Evolutionary conservation across 2,888 invertebrate species (phyloP), one percentile per base, ranked within the genome.

Genomic region (Leptarthrus brevirostris): DNA sequence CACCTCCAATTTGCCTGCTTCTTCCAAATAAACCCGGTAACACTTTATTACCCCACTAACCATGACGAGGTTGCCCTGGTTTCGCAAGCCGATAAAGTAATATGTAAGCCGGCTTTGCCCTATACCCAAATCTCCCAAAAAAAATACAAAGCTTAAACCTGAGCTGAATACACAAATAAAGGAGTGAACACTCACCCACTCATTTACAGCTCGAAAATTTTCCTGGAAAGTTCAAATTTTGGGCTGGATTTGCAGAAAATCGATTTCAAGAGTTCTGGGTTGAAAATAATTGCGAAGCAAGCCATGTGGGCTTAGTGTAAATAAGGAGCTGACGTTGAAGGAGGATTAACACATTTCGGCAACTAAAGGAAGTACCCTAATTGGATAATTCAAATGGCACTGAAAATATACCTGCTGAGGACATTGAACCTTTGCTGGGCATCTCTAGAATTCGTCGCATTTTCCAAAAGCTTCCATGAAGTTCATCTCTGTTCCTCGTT

Each of bases 221-320:
- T n/a, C 53, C 20, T 24, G 56, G 8, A 56, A 56, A 56, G 56
- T 56, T 56, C 5, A 56, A 56, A 56, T 56, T 30, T 56, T 44
- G 44, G 44, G 3, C 44, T 4, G 44, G 12, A 44, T 44, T 56
- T 26, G 24, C 16, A 56, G 56, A 56, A 56, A 56, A 56, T 56
- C 56, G 56, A 56, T 56, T 56, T 24, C 26, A 30, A 56, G 30
- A 8, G 8, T 30, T 30, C 30, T 30, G 30, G 30, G 56, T 30
- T 30, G 56, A 24, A 30, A 56, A 56, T 53, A n/a, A 53, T 53
- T 53, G n/a, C 24, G 53, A 53, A n/a, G n/a, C n/a, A n/a, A n/a
- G n/a, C n/a, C n/a, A n/a, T n/a, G n/a, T n/a, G n/a, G n/a, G n/a
- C n/a, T n/a, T n/a, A n/a, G n/a, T n/a, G n/a, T n/a, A n/a, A n/a